Evolutionary conservation across 1,140 invertebrate genomes (phyloP).

Genomic region (Nautilus pompilius): DNA sequence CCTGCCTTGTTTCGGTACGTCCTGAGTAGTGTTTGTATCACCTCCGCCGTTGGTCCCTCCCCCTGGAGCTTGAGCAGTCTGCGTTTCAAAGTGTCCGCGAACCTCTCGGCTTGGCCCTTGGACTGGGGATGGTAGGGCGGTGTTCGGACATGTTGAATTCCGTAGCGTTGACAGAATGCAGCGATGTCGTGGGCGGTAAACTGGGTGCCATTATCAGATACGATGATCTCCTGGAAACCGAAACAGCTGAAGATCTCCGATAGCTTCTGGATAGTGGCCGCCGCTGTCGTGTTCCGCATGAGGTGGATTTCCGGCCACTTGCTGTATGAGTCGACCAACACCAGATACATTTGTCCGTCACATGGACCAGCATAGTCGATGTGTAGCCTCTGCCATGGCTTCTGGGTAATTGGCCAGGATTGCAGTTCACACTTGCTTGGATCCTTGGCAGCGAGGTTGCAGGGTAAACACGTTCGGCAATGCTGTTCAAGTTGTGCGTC

Average conservation of each 20-base stretch:
- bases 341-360: slow-evolving; percentile 14
- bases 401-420: slow-evolving; percentile 15
- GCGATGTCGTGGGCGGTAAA: slow-evolving; percentile 52
- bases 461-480: slow-evolving; percentile 57
- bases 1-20: no score
- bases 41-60: no score
- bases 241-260: slow-evolving; percentile 37
- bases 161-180: slow-evolving; percentile 50
- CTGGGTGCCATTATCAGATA: slow-evolving; percentile 55
- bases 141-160: slow-evolving; percentile 37
- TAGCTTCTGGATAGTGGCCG: slow-evolving; percentile 11
- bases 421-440: not conserved
- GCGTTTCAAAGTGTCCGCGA: slow-evolving; percentile 20
- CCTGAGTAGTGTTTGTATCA: no score
- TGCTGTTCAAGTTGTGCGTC: slow-evolving; percentile 56
- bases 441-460: slow-evolving; percentile 18
- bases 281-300: slow-evolving; percentile 14
- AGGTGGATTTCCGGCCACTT: slow-evolving; percentile 24
- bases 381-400: slow-evolving; percentile 21
- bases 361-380: slow-evolving; percentile 31
- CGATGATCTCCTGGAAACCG: slow-evolving; percentile 49
- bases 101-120: slow-evolving; percentile 37
- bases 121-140: slow-evolving; percentile 40
- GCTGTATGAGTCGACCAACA: slow-evolving; percentile 16
- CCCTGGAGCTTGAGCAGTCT: no score